Percentiles rank a stretch among this genome's conserved stretches.
Conservation (phyloP, 1,140 invertebrate genomes). For the Helicoverpa armigera region DNA sequence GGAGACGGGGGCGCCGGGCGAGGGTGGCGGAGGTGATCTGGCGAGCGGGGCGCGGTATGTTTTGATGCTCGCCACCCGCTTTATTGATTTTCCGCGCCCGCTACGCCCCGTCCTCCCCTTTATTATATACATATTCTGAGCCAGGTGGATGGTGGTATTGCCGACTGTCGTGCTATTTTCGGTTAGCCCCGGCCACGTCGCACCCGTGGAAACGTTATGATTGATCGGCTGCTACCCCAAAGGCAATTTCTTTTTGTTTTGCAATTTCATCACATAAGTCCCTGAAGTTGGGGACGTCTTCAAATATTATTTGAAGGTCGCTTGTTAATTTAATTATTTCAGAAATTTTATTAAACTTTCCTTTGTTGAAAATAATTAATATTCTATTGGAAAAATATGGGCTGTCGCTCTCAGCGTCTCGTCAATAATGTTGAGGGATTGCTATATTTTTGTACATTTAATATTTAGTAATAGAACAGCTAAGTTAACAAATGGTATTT, state of each 20-base stretch:
- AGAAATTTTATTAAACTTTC: no score
- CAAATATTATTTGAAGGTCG: slow-evolving; percentile 27
- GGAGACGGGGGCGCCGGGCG: slow-evolving; percentile 67
- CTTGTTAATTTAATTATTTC: not conserved
- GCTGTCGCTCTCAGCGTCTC: not conserved
- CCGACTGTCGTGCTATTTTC: slow-evolving; percentile 80
- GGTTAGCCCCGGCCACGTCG: slow-evolving; percentile 72
- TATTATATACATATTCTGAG: slow-evolving; percentile 81
- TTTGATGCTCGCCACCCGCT: slow-evolving; percentile 83
- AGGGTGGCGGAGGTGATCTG: slow-evolving; percentile 55
- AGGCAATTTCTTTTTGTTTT: slow-evolving; percentile 63
- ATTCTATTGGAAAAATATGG: not conserved
- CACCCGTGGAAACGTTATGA: slow-evolving; percentile 71
- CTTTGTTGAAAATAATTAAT: not conserved
- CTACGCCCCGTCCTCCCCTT: slow-evolving; percentile 70
- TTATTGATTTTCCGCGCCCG: slow-evolving; percentile 83
- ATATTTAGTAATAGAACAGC: no score
- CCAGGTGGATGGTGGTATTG: slow-evolving; percentile 71
- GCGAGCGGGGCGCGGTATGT: slow-evolving; percentile 71
- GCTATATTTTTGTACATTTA: not conserved
- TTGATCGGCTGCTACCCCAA: slow-evolving; percentile 71
- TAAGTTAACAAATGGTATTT: not conserved
- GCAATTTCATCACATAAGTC: slow-evolving; percentile 46
- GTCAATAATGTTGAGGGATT: not conserved
- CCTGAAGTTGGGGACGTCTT: slow-evolving; percentile 15